Evolutionary conservation across 2,888 invertebrate genomes (phyloP).

Genomic region (Steinernema carpocapsae): DNA sequence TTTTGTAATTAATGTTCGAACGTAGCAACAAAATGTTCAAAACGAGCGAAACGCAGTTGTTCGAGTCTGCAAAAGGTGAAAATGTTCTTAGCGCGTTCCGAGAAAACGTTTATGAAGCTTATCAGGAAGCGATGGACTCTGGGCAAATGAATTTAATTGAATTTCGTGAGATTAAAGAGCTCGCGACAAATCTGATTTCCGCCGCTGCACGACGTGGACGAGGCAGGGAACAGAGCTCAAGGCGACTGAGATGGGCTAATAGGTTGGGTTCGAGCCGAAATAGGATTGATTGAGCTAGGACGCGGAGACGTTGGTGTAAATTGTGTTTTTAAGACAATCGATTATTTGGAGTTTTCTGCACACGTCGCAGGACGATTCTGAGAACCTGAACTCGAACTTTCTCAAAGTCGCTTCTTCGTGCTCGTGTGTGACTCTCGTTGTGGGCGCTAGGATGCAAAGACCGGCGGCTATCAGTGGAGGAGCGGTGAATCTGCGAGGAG

Average conservation of each 20-base stretch:
- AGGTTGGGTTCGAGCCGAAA: no score
- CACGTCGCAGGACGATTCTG: background rate
- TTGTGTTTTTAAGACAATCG: constrained; percentile 4
- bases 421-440: background rate
- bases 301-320: background rate
- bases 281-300: no score
- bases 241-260: no score
- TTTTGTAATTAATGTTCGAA: background rate
- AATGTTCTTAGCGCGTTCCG: background rate
- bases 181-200: constrained; percentile 11
- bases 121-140: background rate
- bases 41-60: no score
- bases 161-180: background rate
- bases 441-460: constrained; percentile 22
- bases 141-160: background rate
- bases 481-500: constrained; percentile 27
- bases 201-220: background rate
- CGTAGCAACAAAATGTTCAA: no score
- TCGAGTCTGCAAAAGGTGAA: background rate
- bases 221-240: background rate
- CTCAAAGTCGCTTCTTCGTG: background rate
- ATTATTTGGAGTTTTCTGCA: constrained; percentile 12
- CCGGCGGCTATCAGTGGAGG: background rate
- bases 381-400: constrained; percentile 1
- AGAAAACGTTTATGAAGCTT: background rate